Evolutionary conservation across 2,888 invertebrate genomes (phyloP).

Genomic region (Ecdyonurus torrentis): DNA sequence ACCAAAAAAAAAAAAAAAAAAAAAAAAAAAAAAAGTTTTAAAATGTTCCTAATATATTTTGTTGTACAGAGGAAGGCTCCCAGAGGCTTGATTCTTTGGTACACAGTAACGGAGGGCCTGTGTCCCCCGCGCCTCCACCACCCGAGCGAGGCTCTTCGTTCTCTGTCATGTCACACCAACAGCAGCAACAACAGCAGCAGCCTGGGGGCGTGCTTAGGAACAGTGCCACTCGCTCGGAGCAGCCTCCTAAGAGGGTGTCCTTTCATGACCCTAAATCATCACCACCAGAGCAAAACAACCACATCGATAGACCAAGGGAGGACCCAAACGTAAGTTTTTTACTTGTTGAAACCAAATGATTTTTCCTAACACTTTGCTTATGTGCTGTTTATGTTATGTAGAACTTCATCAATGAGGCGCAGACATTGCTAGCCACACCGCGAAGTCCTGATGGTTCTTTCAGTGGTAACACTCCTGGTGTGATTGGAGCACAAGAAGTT

Average conservation of each 20-base stretch:
- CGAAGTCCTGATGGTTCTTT: slow-evolving; percentile 43
- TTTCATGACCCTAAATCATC: slow-evolving; percentile 43
- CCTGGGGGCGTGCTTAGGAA: slow-evolving; percentile 28
- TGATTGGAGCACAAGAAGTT: slow-evolving; percentile 96
- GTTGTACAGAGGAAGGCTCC: slow-evolving; percentile 8
- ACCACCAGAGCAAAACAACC: slow-evolving; percentile 24
- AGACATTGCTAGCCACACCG: slow-evolving; percentile 59
- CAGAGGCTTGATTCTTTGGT: slow-evolving; percentile 18
- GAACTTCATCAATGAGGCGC: slow-evolving; percentile 66
- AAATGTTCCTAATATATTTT: slow-evolving; percentile 8
- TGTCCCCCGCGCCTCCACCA: slow-evolving; percentile 36
- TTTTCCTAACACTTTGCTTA: background rate
- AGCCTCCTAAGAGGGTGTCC: slow-evolving; percentile 47
- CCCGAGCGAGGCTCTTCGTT: slow-evolving; percentile 82
- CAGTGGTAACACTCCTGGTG: slow-evolving; percentile 68
- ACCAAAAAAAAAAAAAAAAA: no score
- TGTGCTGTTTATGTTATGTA: slow-evolving; percentile 25
- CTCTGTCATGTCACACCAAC: slow-evolving; percentile 55
- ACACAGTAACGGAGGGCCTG: background rate
- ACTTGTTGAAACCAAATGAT: background rate
- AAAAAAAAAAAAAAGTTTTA: no score
- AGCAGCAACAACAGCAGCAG: slow-evolving; percentile 3
- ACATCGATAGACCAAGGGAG: slow-evolving; percentile 42
- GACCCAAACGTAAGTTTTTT: slow-evolving; percentile 68
- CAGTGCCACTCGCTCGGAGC: slow-evolving; percentile 16